These are phyloP conservation scores for Atta colombica DNA, from an alignment of 1,140 invertebrate species.

Conservation along the genomic window DNA sequence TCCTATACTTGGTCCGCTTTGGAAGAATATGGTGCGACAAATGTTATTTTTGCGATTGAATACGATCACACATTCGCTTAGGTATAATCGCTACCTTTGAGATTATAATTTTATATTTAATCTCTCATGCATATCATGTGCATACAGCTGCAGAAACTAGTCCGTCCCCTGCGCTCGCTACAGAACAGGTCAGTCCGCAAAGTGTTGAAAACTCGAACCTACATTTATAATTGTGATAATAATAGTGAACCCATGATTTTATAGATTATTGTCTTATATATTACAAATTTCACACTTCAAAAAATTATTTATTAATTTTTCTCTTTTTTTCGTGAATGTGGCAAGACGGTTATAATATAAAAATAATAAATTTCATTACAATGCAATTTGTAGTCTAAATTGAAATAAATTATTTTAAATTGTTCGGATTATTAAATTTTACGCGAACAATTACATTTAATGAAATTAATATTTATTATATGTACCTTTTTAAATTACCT, in stretches of 20 bases:
- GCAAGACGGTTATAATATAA: neutral
- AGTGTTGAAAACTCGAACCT: slow-evolving; percentile 38
- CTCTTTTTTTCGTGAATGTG: neutral
- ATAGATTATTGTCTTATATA: neutral
- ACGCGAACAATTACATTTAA: neutral
- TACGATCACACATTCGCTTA: slow-evolving; percentile 45
- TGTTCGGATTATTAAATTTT: neutral
- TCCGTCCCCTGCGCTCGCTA: slow-evolving; percentile 57
- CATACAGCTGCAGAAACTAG: slow-evolving; percentile 56
- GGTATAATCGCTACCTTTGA: slow-evolving; percentile 33
- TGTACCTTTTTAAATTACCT: neutral
- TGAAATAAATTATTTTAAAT: slow-evolving; percentile 5
- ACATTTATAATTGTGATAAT: slow-evolving; percentile 9
- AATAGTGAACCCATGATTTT: slow-evolving; percentile 14
- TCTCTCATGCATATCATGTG: slow-evolving; percentile 29
- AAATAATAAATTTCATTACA: neutral
- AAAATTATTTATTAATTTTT: neutral
- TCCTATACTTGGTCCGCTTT: slow-evolving; percentile 46
- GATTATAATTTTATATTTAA: slow-evolving; percentile 61
- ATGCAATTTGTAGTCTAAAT: slow-evolving; percentile 12
- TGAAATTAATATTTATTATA: slow-evolving; percentile 6
- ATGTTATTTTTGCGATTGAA: slow-evolving; percentile 57
- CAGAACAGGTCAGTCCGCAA: slow-evolving; percentile 29
- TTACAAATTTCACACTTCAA: neutral
- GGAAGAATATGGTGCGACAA: slow-evolving; percentile 32